Percentiles rank a stretch among this genome's conserved stretches.
These are phyloP conservation scores for Sciurus niger DNA, from an alignment of 2,113 vertebrate species.

Conservation along the genomic window DNA sequence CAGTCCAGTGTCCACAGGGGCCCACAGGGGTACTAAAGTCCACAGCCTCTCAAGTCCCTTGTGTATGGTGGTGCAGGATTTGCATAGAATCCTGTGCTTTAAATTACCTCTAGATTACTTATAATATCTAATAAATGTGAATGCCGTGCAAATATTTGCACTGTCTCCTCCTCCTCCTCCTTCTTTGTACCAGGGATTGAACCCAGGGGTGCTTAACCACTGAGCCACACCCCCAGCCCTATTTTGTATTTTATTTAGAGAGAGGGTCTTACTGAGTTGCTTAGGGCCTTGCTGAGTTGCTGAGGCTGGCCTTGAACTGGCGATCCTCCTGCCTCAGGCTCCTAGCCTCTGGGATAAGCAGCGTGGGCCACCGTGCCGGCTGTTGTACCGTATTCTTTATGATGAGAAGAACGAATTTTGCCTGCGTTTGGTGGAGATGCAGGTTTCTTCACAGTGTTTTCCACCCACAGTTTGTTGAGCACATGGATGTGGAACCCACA, in stretches of 20 bases:
- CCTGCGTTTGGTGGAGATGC: not conserved
- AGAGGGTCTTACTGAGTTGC: not conserved
- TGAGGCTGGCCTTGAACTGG: not conserved
- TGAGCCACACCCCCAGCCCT: not conserved
- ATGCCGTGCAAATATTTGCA: too few species aligned
- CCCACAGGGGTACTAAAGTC: too few species aligned
- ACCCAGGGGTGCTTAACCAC: not conserved
- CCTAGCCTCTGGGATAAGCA: not conserved
- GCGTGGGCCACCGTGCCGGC: not conserved
- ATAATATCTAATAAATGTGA: too few species aligned
- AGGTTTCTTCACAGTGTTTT: not conserved
- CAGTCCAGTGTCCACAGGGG: not conserved
- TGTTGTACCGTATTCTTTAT: not conserved
- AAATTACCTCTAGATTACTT: not conserved
- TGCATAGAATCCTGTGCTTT: not conserved
- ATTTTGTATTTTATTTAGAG: not conserved
- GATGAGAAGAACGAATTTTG: not conserved
- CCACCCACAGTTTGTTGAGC: accelerated
- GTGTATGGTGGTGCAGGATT: accelerated
- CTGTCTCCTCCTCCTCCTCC: too few species aligned
- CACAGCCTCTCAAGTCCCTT: not conserved
- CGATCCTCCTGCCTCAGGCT: not conserved
- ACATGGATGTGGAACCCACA: too few species aligned
- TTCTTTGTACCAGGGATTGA: not conserved
- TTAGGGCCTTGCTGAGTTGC: too few species aligned